Base-by-base conservation (phyloP, 2,797 vertebrate genomes). In the Xerus rutilus region DNA sequence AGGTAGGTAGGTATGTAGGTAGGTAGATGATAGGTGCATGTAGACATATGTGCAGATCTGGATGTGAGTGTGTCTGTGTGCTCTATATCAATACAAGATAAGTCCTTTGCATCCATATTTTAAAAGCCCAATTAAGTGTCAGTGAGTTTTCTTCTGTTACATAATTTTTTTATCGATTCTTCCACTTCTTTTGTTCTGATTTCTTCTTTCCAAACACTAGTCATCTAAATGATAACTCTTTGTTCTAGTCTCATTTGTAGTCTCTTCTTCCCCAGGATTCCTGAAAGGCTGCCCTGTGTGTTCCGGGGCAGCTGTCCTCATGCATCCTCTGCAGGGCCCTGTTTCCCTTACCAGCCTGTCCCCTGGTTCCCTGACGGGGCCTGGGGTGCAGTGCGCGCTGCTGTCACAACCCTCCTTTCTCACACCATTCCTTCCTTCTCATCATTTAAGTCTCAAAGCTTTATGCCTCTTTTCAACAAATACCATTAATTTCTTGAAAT, bases 381-480 rank as follows among this genome's bases (percentile, higher is more conserved):
- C 6, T 13, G 14, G 18, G 0, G 18, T 1, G 20, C 14, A 0
- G 2, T 0, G 7, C 39, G 65, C 23, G n/a, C 30, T 13, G 15
- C 21, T 17, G 2, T 25, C 57, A n/a, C 17, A 3, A 0, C 1
- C 8, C 0, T 21, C 3, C 25, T 14, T 7, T 17, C 3, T 21
- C 10, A 32, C 1, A 28, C 2, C 5, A 5, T 47, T 64, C 62
- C 39, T 39, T 20, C 20, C 28, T 54, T 35, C 7, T 21, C 28
- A 1, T 20, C 54, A 17, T 25, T 35, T 28, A 49, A 23, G 28
- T 78, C 12, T 20, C 21, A 43, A 1, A 25, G 1, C 0, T 52
- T 18, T 15, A 15, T 13, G 12, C 21, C 62, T 35, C n/a, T 43
- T 21, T 81, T 15, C 11, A 69, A 81, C 7, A 57, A 3, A 0